Conservation (phyloP, 1,140 invertebrate species). For the Calliphora vicina region DNA sequence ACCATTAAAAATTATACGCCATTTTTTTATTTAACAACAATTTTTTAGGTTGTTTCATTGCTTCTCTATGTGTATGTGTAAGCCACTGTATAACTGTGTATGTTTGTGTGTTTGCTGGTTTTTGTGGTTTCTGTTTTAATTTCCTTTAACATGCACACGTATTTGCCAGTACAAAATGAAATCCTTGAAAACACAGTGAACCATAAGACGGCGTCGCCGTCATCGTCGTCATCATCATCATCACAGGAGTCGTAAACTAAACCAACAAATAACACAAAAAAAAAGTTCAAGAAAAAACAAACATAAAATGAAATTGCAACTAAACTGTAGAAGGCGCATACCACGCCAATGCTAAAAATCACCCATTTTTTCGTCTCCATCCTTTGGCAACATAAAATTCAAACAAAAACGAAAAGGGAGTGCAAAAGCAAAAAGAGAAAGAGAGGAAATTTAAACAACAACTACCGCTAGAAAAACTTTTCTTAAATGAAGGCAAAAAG, state of each 20-base stretch:
- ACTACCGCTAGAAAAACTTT: neutral
- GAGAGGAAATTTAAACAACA: neutral
- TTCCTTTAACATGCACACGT: neutral
- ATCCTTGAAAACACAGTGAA: conserved; percentile 11
- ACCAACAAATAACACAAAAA: neutral
- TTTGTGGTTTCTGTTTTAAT: neutral
- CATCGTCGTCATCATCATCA: neutral
- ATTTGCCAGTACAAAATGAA: neutral
- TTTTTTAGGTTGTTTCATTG: neutral
- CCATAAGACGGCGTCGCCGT: conserved; percentile 1
- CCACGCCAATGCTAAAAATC: neutral
- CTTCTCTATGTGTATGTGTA: no score
- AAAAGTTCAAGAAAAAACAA: neutral
- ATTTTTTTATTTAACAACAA: neutral
- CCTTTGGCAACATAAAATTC: neutral
- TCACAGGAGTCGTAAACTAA: neutral
- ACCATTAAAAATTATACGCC: neutral
- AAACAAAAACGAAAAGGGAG: neutral
- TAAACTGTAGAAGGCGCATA: neutral
- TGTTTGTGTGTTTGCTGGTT: no score
- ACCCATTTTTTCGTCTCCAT: neutral
- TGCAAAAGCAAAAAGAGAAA: neutral
- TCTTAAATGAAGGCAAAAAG: conserved; percentile 29
- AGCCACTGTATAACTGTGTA: no score
- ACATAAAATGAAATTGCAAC: neutral